Evolutionary conservation across 1,140 invertebrate genomes (phyloP).

Genomic region (Philaenus spumarius): DNA sequence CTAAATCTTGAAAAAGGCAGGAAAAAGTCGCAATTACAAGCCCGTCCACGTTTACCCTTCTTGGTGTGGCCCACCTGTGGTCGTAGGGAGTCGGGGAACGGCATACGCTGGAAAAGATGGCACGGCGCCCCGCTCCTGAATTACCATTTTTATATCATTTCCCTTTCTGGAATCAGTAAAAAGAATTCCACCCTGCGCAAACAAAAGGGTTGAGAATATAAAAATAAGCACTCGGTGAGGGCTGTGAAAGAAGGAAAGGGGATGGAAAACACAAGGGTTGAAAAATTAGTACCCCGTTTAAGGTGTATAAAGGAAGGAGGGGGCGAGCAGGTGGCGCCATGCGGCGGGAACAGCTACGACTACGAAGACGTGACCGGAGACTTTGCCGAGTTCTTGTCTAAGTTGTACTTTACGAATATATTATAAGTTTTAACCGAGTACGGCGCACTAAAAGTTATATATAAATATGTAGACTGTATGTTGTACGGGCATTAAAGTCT

Average conservation of each 20-base stretch:
- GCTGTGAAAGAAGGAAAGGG: background rate
- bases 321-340: slow-evolving; percentile 14
- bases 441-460: too few species aligned
- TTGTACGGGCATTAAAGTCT: too few species aligned
- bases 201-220: slow-evolving; percentile 11
- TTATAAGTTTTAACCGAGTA: too few species aligned
- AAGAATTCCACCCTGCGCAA: slow-evolving; percentile 6
- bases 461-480: too few species aligned
- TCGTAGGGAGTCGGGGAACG: background rate
- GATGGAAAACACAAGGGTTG: slow-evolving; percentile 1
- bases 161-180: slow-evolving; percentile 7
- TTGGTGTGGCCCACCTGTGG: too few species aligned
- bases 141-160: slow-evolving; percentile 21
- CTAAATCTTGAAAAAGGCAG: too few species aligned
- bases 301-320: too few species aligned
- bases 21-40: too few species aligned
- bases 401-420: too few species aligned
- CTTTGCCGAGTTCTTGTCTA: too few species aligned
- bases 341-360: background rate
- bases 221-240: slow-evolving; percentile 9
- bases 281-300: slow-evolving; percentile 13
- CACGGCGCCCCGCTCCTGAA: too few species aligned
- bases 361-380: background rate
- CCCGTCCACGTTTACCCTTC: too few species aligned
- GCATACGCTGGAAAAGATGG: slow-evolving; percentile 5